Evolutionary conservation across 2,797 vertebrate genomes (phyloP).

Genomic region (Enteromius thamalakanensis): DNA sequence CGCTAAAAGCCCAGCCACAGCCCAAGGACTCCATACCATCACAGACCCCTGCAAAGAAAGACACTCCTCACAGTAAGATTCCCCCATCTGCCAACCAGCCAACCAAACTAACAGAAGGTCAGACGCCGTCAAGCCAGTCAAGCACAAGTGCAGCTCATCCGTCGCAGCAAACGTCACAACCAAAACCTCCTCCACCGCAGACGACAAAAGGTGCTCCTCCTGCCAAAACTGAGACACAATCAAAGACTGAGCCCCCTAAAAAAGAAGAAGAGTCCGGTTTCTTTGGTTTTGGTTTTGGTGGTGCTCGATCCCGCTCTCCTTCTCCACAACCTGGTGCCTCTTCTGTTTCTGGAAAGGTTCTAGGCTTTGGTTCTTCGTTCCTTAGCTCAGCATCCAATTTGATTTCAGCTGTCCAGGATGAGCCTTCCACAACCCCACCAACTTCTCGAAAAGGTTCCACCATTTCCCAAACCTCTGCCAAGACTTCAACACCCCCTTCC

Average conservation of each 20-base stretch:
- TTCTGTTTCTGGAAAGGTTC: conserved; percentile 82
- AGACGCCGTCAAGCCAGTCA: conserved; percentile 62
- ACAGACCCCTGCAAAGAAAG: conserved; percentile 53
- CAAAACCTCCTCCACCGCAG: conserved; percentile 38
- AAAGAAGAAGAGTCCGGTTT: conserved; percentile 54
- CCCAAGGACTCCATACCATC: conserved; percentile 63
- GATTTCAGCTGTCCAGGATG: conserved; percentile 84
- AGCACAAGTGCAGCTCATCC: conserved; percentile 40
- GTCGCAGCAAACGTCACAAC: conserved; percentile 30
- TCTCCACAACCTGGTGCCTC: conserved; percentile 78
- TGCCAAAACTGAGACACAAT: conserved; percentile 47
- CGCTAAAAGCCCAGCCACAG: conserved; percentile 64
- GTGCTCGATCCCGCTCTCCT: conserved; percentile 72
- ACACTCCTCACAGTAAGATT: conserved; percentile 55
- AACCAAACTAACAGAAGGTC: conserved; percentile 65
- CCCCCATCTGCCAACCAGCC: conserved; percentile 67
- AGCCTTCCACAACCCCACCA: conserved; percentile 66
- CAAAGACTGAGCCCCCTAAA: conserved; percentile 45
- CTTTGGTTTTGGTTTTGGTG: conserved; percentile 59
- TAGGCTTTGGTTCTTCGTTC: conserved; percentile 92
- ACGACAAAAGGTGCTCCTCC: conserved; percentile 34
- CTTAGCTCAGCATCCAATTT: conserved; percentile 93
- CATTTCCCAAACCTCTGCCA: conserved; percentile 66
- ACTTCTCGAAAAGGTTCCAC: conserved; percentile 64
- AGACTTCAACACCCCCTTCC: conserved; percentile 69